Base-by-base conservation (phyloP, 2,797 vertebrate genomes). In the Botia kubotai region DNA sequence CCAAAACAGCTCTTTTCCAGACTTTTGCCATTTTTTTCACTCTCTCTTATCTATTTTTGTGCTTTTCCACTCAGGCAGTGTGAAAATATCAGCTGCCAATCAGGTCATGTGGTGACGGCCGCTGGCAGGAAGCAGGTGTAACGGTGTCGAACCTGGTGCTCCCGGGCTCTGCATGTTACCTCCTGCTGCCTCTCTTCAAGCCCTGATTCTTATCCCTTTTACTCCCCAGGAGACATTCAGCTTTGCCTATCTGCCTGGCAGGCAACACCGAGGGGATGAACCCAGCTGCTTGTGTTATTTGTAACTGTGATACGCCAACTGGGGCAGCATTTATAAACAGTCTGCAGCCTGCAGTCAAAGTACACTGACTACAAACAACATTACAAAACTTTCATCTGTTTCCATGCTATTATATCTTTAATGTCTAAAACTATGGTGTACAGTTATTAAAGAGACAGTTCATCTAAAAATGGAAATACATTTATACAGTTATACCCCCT, bases 261-360 rank as follows among this genome's bases (percentile, higher is more conserved):
- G 77, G 57, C 69, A 53, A 65, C 77, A 79, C 57, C 6, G 8
- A 53, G 77, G 29, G 68, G 36, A 65, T 72, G 69, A 79, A 55
- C 77, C 68, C 77, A 63, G 77, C 57, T 79, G 46, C 77, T 26
- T 52, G 43, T 79, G 67, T 62, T 79, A 63, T 79, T 79, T 79
- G 77, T 79, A 63, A 63, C 68, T 50, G 55, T 52, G n/a, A 72
- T 72, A 39, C 71, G 77, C 57, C 77, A 71, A 79, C 13, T 62
- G 67, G 17, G 53, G 67, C 23, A 70, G 76, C 76, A 78, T 60
- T 60, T 78, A 60, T 36, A 50, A 50, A 78, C 55, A 77, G 65
- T 23, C 33, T 69, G 16, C 11, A 78, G 76, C 39, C 66, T 48
- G 23, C 17, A 60, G 23, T 50, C 39, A n/a, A 33, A 46, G 39